phyloP scores from a whole-genome alignment of 2,113 vertebrate species.

The Vulpes ferrilata region DNA sequence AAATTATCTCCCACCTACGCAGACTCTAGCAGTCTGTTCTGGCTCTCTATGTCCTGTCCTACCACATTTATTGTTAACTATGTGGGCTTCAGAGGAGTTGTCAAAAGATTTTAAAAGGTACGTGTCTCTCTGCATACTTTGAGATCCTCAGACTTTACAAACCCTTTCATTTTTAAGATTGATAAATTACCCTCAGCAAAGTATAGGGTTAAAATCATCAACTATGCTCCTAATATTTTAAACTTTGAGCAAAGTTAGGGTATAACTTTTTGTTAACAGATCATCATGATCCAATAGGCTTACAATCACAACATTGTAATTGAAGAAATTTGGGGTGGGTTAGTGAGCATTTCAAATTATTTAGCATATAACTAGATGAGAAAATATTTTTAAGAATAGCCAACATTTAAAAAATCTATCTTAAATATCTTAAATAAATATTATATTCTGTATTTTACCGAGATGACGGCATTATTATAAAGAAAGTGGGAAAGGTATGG shows the following conservation, averaged over 20 bases:
- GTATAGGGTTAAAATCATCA: not conserved
- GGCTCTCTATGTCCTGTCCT: not conserved
- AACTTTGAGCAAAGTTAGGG: not conserved
- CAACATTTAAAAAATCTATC: not conserved
- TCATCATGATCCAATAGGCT: not conserved
- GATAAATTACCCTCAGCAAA: not conserved
- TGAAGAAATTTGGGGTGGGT: not conserved
- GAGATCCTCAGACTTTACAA: not conserved
- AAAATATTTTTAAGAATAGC: not conserved
- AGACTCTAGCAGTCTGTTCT: not conserved
- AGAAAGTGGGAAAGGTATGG: not conserved
- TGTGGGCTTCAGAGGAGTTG: slow-evolving; percentile 5
- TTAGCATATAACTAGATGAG: not conserved
- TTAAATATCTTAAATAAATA: slow-evolving; percentile 40
- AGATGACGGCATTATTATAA: not conserved
- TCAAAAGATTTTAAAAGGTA: not conserved
- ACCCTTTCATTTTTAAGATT: not conserved
- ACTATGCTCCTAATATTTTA: not conserved
- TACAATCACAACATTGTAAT: not conserved
- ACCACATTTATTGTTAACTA: not conserved
- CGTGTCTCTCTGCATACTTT: not conserved
- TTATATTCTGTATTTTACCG: not conserved
- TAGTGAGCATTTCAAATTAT: not conserved
- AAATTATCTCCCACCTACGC: slow-evolving; percentile 5
- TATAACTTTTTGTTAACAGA: not conserved